A percentile compares a stretch with the other conserved stretches of the same genome.
phyloP scores from a whole-genome alignment of 2,888 invertebrate species.

The Ferrisia virgata region DNA sequence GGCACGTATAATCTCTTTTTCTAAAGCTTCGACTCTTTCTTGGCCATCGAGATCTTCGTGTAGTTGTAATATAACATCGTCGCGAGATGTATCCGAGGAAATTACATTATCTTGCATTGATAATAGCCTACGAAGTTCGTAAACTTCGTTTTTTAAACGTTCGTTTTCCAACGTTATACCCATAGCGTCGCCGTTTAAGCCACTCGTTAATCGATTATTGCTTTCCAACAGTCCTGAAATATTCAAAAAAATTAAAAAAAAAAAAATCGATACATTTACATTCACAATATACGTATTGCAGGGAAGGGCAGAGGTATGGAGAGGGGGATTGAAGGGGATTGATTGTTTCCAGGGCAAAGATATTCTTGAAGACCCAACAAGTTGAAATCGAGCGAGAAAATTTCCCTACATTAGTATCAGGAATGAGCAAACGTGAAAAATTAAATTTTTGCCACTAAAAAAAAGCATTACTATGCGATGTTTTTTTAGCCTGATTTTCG shows the following conservation, averaged over 20 bases:
- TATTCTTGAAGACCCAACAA: too few relatives aligned
- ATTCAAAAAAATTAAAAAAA: background rate
- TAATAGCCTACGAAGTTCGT: slow-evolving; percentile 65
- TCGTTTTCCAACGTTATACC: slow-evolving; percentile 74
- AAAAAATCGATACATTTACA: background rate
- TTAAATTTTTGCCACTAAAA: too few relatives aligned
- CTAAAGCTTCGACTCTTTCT: slow-evolving; percentile 61
- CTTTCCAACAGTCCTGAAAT: slow-evolving; percentile 25
- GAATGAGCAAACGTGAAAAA: too few relatives aligned
- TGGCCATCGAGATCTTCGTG: slow-evolving; percentile 52
- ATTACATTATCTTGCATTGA: slow-evolving; percentile 52
- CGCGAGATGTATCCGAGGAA: slow-evolving; percentile 55
- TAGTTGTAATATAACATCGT: slow-evolving; percentile 58
- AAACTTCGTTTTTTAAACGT: slow-evolving; percentile 68
- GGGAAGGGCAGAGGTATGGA: too few relatives aligned
- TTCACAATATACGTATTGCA: too few relatives aligned
- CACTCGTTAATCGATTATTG: slow-evolving; percentile 30
- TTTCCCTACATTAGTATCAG: too few relatives aligned
- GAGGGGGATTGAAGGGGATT: too few relatives aligned
- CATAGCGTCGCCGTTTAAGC: slow-evolving; percentile 53
- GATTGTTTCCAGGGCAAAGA: too few relatives aligned
- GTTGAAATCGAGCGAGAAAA: too few relatives aligned
- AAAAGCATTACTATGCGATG: too few relatives aligned
- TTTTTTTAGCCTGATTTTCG: too few relatives aligned
- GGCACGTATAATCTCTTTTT: slow-evolving; percentile 72